Base-by-base conservation (phyloP, 2,797 vertebrate genomes). In the Ctenopoma multispine region DNA sequence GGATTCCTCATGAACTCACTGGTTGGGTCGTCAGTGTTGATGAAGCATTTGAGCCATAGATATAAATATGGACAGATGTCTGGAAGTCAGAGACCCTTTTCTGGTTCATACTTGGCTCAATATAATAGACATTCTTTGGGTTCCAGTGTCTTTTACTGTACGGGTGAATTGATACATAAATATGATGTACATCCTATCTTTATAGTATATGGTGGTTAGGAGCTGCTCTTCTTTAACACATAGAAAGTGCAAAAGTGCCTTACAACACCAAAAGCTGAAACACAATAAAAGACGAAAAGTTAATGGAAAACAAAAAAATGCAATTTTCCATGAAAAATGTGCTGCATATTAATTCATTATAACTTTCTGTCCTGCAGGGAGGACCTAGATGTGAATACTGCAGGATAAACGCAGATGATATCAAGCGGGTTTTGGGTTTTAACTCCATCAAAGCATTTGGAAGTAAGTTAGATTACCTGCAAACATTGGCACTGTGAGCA, bases 361-460 rank as follows among this genome's bases (percentile, higher is more conserved):
- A 10, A 0, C 18, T 55, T 41, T 57, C 10, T 74, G 0, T 5
- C 57, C 40, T 71, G 12, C 77, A 95, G 94, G 93, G 92, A 46
- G 46, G 61, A 4, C 41, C 83, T 7, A 82, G 63, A 12, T 94
- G 94, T 83, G 85, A 93, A 18, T 95, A 94, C 79, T 95, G 95
- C 89, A 85, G 94, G 71, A 90, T 95, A 60, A 89, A 72, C 54
- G 71, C 64, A 64, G 79, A 58, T 12, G 90, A 94, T 20, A 58
- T 93, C n/a, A 82, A 81, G 49, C 72, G n/a, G 23, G 83, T 60
- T 29, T 60, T 91, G 7, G 91, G 90, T 3, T 72, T 89, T 15
- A 73, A 57, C 11, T 72, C 80, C 48, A 57, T 72, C 2, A 2
- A 49, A 4, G 14, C 38, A 0, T 91, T 93, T 83, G 93, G 92